These are phyloP conservation scores for Aegithalos caudatus DNA, from an alignment of 2,113 vertebrate genomes.

Conservation along the genomic window DNA sequence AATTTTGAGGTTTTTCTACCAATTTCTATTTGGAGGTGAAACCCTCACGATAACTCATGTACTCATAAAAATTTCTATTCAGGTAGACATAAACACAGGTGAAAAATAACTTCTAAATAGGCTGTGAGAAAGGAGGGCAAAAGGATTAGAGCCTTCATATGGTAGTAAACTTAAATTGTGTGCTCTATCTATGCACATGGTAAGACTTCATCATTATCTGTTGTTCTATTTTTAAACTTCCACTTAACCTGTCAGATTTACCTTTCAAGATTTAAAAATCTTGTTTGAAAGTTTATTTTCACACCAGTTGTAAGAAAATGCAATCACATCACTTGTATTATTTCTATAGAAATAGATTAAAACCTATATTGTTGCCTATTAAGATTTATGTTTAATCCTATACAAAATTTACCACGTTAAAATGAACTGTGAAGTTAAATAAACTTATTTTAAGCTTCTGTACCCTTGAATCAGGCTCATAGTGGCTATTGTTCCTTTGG, in stretches of 20 bases:
- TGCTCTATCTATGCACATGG: fast-evolving
- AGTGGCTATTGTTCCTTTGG: background rate
- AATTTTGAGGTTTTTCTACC: background rate
- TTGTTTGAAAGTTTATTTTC: background rate
- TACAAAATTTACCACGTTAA: background rate
- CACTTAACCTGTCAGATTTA: background rate
- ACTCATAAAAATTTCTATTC: background rate
- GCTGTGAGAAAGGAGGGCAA: background rate
- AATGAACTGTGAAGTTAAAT: background rate
- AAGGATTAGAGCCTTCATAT: background rate
- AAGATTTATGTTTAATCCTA: background rate
- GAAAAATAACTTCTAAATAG: background rate
- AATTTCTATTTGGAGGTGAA: background rate
- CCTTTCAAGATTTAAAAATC: background rate
- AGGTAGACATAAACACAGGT: too few species aligned
- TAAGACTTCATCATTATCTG: background rate
- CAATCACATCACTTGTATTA: background rate
- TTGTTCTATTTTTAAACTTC: background rate
- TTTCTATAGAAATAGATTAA: background rate
- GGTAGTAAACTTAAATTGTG: background rate
- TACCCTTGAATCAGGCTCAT: background rate
- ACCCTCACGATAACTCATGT: background rate
- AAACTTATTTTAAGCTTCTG: background rate
- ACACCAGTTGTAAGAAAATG: background rate
- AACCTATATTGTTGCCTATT: background rate